Evolutionary conservation across 2,888 invertebrate species (phyloP).

Genomic region (Lasioglossum vierecki): DNA sequence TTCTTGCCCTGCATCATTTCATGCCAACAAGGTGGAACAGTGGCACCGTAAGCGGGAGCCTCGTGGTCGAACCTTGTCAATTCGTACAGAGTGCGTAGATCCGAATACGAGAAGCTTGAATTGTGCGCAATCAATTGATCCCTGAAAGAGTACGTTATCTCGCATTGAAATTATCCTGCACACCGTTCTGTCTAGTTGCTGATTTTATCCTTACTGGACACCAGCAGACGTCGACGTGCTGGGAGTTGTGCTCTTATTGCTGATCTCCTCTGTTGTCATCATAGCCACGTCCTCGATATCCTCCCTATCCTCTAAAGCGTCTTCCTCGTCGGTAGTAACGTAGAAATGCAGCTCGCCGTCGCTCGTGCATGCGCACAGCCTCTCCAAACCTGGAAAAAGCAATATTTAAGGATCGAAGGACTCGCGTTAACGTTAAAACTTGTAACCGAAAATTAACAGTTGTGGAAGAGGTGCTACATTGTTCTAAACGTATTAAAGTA

Average conservation of each 20-base stretch:
- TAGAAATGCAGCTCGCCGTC: constrained; percentile 93
- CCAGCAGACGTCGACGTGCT: constrained; percentile 80
- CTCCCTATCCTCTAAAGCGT: constrained; percentile 89
- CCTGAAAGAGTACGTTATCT: constrained; percentile 54
- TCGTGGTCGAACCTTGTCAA: constrained; percentile 91
- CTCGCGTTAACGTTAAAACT: neutral
- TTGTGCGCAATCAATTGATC: constrained; percentile 86
- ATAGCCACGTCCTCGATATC: constrained; percentile 86
- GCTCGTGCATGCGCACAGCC: constrained; percentile 93
- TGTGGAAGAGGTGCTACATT: too few relatives aligned
- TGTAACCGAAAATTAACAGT: too few relatives aligned
- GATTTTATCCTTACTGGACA: constrained; percentile 72
- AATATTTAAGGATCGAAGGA: neutral
- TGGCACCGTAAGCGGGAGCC: constrained; percentile 91
- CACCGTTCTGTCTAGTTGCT: neutral
- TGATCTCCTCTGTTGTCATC: constrained; percentile 73
- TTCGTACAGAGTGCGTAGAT: constrained; percentile 89
- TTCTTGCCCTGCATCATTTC: constrained; percentile 96
- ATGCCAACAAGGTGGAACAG: constrained; percentile 97
- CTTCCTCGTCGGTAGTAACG: constrained; percentile 90
- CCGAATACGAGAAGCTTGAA: constrained; percentile 85
- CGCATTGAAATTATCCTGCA: neutral
- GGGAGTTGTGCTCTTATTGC: constrained; percentile 74
- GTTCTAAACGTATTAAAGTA: too few relatives aligned
- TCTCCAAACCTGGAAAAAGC: constrained; percentile 88